Conservation (phyloP, 2,113 vertebrate genomes). For the Litocranius walleri region DNA sequence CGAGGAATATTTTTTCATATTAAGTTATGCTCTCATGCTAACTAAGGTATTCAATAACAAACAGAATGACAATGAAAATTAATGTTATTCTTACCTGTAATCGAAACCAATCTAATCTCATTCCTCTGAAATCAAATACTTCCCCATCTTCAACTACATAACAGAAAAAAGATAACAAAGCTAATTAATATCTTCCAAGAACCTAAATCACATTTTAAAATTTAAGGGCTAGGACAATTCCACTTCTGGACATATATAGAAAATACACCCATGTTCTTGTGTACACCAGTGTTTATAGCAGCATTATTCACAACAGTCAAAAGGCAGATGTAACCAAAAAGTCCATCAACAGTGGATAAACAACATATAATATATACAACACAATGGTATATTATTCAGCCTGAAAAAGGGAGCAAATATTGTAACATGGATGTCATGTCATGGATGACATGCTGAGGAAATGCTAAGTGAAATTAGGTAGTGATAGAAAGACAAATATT, state of each 20-base stretch:
- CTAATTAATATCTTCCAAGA: slow-evolving; percentile 41
- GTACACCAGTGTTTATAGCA: background rate
- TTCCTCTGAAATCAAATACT: slow-evolving; percentile 99
- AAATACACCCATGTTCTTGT: background rate
- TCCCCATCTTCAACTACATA: slow-evolving; percentile 97
- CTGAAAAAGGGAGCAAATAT: background rate
- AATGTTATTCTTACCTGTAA: slow-evolving; percentile 88
- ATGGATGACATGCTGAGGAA: background rate
- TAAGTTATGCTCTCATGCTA: slow-evolving; percentile 11
- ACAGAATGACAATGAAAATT: background rate
- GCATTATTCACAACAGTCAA: background rate
- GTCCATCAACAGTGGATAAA: background rate
- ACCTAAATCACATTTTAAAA: slow-evolving; percentile 22
- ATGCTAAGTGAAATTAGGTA: background rate
- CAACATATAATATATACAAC: background rate
- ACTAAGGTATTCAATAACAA: background rate
- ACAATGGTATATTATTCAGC: background rate
- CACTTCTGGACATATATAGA: background rate
- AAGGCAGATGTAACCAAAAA: background rate
- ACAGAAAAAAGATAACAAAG: slow-evolving; percentile 47
- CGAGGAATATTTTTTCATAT: background rate
- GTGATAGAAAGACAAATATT: background rate
- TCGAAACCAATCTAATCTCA: slow-evolving; percentile 99
- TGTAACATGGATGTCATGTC: background rate
- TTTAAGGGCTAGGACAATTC: slow-evolving; percentile 17